phyloP scores from a whole-genome alignment of 2,888 invertebrate genomes.

The Stenolophus ochropezus region DNA sequence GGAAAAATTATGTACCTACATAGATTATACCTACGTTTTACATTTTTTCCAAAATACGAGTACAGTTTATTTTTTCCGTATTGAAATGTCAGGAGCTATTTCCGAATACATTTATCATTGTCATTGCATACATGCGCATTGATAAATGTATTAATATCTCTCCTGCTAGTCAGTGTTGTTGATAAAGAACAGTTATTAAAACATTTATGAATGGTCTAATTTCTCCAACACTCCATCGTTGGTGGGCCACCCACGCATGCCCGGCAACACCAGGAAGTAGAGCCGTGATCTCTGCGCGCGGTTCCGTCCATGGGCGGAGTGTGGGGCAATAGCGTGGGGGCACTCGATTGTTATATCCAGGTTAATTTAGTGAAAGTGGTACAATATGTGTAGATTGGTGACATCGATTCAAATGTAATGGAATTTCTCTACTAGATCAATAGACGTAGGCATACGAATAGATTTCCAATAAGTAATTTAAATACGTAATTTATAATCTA shows the following conservation, averaged over 20 bases:
- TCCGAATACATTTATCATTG: no score
- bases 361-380: slow-evolving; percentile 37
- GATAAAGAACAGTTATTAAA: slow-evolving; percentile 12
- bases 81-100: no score
- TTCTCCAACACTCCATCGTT: background rate
- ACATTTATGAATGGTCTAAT: slow-evolving; percentile 26
- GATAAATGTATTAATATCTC: background rate
- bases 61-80: no score
- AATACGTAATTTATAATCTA: background rate
- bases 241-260: slow-evolving; percentile 30
- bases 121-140: no score
- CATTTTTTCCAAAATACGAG: no score
- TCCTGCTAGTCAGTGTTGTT: background rate
- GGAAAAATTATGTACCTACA: no score
- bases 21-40: no score
- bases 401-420: background rate
- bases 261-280: slow-evolving; percentile 12
- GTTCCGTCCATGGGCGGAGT: slow-evolving; percentile 16
- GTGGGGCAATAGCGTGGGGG: slow-evolving; percentile 26
- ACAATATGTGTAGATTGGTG: slow-evolving; percentile 1
- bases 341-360: slow-evolving; percentile 12
- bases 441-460: background rate
- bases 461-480: background rate
- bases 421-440: background rate
- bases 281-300: background rate